Evolutionary conservation across 1,140 invertebrate genomes (phyloP).

Genomic region (Drosophila parabipectinata): DNA sequence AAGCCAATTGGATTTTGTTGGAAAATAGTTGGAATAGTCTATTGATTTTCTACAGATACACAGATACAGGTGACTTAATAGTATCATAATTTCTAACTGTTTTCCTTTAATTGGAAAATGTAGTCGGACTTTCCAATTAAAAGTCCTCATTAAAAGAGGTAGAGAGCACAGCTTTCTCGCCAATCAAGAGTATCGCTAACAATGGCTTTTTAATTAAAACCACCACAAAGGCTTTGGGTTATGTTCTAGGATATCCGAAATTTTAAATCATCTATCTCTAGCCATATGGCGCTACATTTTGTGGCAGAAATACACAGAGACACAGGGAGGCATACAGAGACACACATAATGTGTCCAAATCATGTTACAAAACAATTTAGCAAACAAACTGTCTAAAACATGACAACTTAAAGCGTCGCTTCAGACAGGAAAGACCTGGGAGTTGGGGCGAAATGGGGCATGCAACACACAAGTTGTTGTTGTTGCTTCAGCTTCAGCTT

Average conservation of each 20-base stretch:
- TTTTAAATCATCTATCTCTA: background rate
- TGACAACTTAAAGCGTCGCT: slow-evolving; percentile 74
- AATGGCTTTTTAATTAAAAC: background rate
- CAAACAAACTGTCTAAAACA: slow-evolving; percentile 81
- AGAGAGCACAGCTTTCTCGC: background rate
- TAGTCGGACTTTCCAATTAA: no score
- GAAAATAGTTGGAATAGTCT: background rate
- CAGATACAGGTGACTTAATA: background rate
- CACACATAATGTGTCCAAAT: slow-evolving; percentile 58
- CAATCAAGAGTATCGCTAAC: background rate
- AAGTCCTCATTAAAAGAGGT: background rate
- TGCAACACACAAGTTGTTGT: background rate
- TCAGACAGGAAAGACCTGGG: slow-evolving; percentile 33
- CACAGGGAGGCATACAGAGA: background rate
- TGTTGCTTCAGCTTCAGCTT: slow-evolving; percentile 16
- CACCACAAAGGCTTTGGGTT: background rate
- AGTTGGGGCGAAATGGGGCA: background rate
- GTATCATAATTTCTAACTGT: background rate
- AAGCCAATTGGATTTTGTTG: background rate
- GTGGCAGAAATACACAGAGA: background rate
- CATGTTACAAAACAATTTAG: slow-evolving; percentile 81
- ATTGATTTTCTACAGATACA: background rate
- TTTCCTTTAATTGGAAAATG: no score
- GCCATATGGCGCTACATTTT: background rate
- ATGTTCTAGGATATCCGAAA: background rate